Base-by-base conservation (phyloP, 2,113 vertebrate genomes). In the Natator depressus region DNA sequence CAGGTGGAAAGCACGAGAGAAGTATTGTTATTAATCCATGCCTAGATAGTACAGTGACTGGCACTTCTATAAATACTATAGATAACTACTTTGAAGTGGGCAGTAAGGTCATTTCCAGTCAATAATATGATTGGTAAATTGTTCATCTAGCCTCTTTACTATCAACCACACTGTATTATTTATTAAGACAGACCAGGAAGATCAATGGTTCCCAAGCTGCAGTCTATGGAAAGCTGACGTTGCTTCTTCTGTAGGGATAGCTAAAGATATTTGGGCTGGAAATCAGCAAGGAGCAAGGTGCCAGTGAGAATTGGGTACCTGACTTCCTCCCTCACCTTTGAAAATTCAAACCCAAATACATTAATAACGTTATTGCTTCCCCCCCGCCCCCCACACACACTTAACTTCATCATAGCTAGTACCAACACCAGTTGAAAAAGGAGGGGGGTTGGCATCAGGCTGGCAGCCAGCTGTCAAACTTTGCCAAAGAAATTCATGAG, bases 251-350 rank as follows among this genome's bases (percentile, higher is more conserved):
- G 29, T 7, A 9, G 14, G 2, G 3, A 2, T 20, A 17, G 72
- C 85, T 38, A 46, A 3, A 38, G 16, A 3, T 9, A 1, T 31
- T 5, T 0, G 19, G 13, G 46, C 22, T 14, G 49, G 65, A 29
- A 4, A 10, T 17, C 5, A 5, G 29, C 1, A 65, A 78, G 50
- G 10, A 27, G 46, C 7, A 47, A 62, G 8, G 10, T 6, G 25
- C 10, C 38, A 0, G 0, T 12, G 5, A 11, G 27, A 62, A 69
- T 19, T 69, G 16, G 31, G 7, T 22, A 38, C 46, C 0, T 0
- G 47, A 51, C 7, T 4, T 2, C 72, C 4, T 38, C 2, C 14
- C 38, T 38, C 24, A 3, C 90, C 11, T 35, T 80, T 8, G 46
- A 19, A 55, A 13, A 10, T 22, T 47, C 31, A 2, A 0, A 12